Conservation (phyloP, 2,888 invertebrate species). For the Dioctria linearis region DNA sequence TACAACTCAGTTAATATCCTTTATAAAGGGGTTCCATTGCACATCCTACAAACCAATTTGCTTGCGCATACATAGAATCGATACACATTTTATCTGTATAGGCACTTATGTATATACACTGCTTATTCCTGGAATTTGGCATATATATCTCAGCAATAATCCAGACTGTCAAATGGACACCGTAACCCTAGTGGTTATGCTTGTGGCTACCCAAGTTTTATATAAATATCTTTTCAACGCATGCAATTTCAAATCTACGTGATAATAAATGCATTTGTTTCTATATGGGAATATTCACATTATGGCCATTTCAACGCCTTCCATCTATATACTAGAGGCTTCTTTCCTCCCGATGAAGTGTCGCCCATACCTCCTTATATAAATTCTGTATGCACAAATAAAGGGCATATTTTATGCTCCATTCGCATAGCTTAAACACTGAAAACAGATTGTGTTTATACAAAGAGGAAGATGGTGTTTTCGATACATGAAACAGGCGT, state of each 20-base stretch:
- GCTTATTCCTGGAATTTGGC: not conserved
- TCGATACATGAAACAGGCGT: conserved; percentile 58
- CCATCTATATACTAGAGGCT: conserved; percentile 7
- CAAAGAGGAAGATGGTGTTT: conserved; percentile 55
- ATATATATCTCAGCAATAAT: not conserved
- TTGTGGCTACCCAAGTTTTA: conserved; percentile 21
- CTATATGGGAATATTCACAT: not conserved
- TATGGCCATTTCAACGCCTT: not conserved
- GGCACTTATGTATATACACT: not conserved
- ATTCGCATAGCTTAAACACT: conserved; percentile 54
- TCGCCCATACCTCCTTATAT: conserved; percentile 39
- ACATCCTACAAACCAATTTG: not conserved
- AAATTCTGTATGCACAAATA: conserved; percentile 39
- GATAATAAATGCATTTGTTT: conserved; percentile 35
- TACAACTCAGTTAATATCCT: conserved; percentile 12
- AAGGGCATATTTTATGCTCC: conserved; percentile 42
- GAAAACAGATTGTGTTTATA: conserved; percentile 57
- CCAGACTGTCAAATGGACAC: conserved; percentile 14
- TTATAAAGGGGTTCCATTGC: not conserved
- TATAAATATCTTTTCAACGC: conserved; percentile 19
- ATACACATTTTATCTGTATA: not conserved
- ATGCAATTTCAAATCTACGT: conserved; percentile 22
- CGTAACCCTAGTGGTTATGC: conserved; percentile 6
- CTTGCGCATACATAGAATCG: not conserved
- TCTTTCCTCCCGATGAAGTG: conserved; percentile 30